A percentile compares a stretch with the other conserved stretches of the same genome.
Evolutionary conservation across 2,888 invertebrate genomes (phyloP).

Genomic region (Meloe dianella): DNA sequence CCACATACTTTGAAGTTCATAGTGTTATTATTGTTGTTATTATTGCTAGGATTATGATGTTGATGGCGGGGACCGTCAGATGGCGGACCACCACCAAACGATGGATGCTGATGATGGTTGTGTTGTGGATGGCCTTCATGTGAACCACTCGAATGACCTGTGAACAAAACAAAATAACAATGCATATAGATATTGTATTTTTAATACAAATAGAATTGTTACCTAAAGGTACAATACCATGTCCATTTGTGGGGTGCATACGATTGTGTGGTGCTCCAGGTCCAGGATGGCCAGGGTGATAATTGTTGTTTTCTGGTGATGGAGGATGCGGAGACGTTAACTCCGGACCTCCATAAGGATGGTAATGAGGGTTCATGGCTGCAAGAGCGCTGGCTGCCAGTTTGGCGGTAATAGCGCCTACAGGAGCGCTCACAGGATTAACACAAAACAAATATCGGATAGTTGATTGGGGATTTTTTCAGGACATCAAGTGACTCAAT

Average conservation of each 20-base stretch:
- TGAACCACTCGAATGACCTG: constrained; percentile 57
- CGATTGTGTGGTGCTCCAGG: constrained; percentile 61
- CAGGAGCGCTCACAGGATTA: constrained; percentile 39
- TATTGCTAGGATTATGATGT: constrained; percentile 65
- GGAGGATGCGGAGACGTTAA: constrained; percentile 79
- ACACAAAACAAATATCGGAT: constrained; percentile 15
- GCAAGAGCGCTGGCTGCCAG: constrained; percentile 84
- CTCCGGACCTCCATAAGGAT: constrained; percentile 76
- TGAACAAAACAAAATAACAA: constrained; percentile 20
- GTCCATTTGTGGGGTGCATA: constrained; percentile 59
- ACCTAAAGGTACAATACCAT: constrained; percentile 59
- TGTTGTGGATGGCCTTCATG: constrained; percentile 57
- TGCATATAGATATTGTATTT: not conserved
- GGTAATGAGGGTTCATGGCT: constrained; percentile 92
- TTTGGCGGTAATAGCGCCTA: constrained; percentile 66
- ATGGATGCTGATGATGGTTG: constrained; percentile 58
- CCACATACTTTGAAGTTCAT: constrained; percentile 80
- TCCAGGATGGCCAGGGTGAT: constrained; percentile 58
- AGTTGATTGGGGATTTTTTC: not conserved
- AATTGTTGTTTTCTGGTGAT: constrained; percentile 75
- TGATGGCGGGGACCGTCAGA: constrained; percentile 59
- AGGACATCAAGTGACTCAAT: not conserved
- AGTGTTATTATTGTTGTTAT: constrained; percentile 62
- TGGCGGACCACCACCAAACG: constrained; percentile 60
- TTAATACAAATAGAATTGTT: constrained; percentile 21